Conservation (phyloP, 2,797 vertebrate species). For the Anguilla obscura region DNA sequence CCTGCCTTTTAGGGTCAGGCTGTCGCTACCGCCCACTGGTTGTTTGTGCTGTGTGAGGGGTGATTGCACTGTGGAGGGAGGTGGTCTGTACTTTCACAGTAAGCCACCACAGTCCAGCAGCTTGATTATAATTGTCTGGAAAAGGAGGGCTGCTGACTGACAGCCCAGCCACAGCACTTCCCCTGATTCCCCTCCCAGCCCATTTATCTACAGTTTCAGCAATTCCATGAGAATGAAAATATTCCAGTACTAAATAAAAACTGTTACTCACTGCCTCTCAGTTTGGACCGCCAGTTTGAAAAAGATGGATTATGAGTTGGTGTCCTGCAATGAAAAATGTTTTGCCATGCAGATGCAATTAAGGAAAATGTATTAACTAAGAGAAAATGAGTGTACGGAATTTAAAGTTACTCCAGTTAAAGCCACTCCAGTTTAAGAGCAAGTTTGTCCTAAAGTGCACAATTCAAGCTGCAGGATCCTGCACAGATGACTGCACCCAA, state of each 20-base stretch:
- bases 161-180: neutral
- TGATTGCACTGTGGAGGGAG: neutral
- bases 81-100: neutral
- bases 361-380: neutral
- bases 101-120: neutral
- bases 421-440: neutral
- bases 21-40: neutral
- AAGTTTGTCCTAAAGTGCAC: neutral
- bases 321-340: neutral
- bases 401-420: neutral
- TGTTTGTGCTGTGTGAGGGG: neutral
- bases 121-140: neutral
- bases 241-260: neutral
- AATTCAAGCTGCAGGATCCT: neutral
- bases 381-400: neutral
- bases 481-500: slow-evolving; percentile 11
- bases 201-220: neutral
- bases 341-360: neutral
- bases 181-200: neutral
- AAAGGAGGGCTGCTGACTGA: neutral
- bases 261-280: neutral
- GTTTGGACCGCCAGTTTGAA: neutral
- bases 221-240: neutral
- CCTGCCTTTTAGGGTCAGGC: neutral
- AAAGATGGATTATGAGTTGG: neutral